Conservation (phyloP, 2,797 vertebrate genomes). For the Coregonus ussuriensis region DNA sequence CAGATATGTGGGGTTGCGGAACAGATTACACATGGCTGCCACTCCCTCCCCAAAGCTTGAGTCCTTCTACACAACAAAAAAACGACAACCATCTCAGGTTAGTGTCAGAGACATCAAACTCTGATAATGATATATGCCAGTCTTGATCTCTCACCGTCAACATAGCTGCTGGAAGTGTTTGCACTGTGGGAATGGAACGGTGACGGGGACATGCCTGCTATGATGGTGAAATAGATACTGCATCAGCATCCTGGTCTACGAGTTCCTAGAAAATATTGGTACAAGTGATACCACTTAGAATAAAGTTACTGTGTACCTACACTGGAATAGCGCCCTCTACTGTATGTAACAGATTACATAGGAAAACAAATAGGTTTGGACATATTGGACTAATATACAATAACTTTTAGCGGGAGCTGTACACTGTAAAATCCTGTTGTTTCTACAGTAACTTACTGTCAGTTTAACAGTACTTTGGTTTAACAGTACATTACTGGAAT, state of each 20-base stretch:
- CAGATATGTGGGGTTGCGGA: background rate
- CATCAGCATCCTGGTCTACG: no score
- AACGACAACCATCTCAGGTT: background rate
- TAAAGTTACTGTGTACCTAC: no score
- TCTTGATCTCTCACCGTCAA: background rate
- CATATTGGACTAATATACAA: background rate
- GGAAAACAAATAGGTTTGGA: background rate
- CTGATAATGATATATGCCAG: background rate
- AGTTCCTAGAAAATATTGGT: no score
- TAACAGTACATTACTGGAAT: no score
- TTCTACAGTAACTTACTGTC: no score
- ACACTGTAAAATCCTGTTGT: background rate
- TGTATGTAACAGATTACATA: background rate
- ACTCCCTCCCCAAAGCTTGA: background rate
- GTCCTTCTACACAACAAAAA: constrained; percentile 2
- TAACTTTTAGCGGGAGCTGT: background rate
- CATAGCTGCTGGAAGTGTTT: no score
- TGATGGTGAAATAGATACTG: no score
- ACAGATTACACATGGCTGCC: background rate
- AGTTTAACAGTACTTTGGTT: no score
- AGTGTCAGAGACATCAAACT: background rate
- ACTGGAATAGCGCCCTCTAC: no score
- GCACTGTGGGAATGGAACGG: no score
- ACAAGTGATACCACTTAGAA: no score
- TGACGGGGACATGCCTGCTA: no score